Evolutionary conservation across 92 coral and sea anemone species (phyloP), one percentile per base, ranked within the genome.

Genomic region (Bergia puertoricense): DNA sequence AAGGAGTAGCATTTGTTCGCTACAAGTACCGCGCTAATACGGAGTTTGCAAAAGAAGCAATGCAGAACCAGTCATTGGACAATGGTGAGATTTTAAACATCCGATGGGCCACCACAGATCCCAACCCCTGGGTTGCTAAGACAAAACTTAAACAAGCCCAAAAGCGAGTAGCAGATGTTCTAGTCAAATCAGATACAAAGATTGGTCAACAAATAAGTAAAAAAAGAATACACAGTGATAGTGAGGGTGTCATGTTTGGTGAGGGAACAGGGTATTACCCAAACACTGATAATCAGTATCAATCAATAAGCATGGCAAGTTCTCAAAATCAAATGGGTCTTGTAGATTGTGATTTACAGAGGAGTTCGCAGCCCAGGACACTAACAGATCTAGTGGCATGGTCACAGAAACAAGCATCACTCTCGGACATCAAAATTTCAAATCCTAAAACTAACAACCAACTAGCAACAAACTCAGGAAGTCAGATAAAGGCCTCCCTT

Each of bases 1-100:
- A 93, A 81, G 98, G 93, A 7, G 96, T 95, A 75, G 96, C 95
- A 37, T 95, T 95, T 85, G 94, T 95, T 8, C 93, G 98, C 30
- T 95, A 95, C 77, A 93, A 88, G 65, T 46, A 90, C 54, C 92
- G 98, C 8, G 91, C 94, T 1, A 95, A 86, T 85, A 95, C 98
- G 14, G 98, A 95, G 57, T 95, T 95, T 89, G 96, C 96, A 18
- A 90, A 90, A 88, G 98, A 95, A 85, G 94, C 98, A 3, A 95
- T 95, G 98, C 96, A 95, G 76, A 86, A 89, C 73, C 98, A 95
- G 81, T 89, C 94, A 48, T 85, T 95, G 8, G 92, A 95, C 69
- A 89, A 92, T 40, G 72, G 81, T 76, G 98, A 95, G 76, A 90
- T 92, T 38, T 56, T 93, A 76, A 95, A 95, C 68, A 81, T 95